Evolutionary conservation across 1,140 invertebrate genomes (phyloP), one percentile per base, ranked within the genome.

Genomic region (Bombyx mori): DNA sequence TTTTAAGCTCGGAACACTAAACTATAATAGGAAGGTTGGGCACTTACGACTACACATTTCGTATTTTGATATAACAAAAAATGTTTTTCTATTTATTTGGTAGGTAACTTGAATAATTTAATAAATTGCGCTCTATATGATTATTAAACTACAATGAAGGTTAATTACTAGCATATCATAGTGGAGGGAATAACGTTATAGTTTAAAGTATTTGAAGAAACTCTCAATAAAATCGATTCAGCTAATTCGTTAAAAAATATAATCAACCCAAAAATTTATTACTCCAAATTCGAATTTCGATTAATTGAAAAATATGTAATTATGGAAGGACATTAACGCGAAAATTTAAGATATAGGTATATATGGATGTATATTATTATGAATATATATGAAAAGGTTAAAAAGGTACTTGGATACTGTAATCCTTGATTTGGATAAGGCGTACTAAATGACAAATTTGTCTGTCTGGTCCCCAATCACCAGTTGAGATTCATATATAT

Each of bases 151-250:
- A 35, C 26, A 35, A 61, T 70, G 62, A 63, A 67, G 69, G 67
- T 60, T 66, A 60, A 53, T 68, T 53, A 70, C 63, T 85, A 80
- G 26, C 26, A 35, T 65, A 75, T 69, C 42, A 66, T 80, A 85
- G 80, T 85, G 82, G 82, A 85, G 82, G 82, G 79, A 82, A 78
- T 80, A 72, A 73, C 62, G 69, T 71, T 79, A 73, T 84, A 75
- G 79, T 78, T n/a, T n/a, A n/a, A n/a, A n/a, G 77, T 61, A 57
- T 79, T 72, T 61, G 61, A 77, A 75, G 69, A 67, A 69, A 67
- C 58, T 49, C 12, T 49, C n/a, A 22, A 49, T 49, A 49, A 18
- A 49, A 35, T 35, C 26, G 26, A 35, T 35, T 35, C 26, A 35
- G 26, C 26, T 35, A 35, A 35, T 35, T 4, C 26, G 26, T 2